Conservation (phyloP, 2,797 vertebrate species). For the Cuculus canorus region DNA sequence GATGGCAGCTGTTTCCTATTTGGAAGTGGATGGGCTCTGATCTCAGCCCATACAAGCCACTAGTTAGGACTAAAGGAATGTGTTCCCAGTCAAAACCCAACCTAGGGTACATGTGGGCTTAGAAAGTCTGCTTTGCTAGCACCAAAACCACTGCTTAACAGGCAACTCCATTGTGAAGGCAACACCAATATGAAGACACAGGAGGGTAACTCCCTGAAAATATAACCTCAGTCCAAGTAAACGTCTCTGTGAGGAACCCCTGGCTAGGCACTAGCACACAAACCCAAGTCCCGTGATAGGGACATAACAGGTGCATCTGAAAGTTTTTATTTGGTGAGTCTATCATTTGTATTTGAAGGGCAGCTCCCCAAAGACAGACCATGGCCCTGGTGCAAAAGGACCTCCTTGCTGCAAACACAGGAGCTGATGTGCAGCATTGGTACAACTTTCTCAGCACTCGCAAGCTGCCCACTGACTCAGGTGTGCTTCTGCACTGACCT, state of each 20-base stretch:
- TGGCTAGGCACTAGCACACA: not conserved
- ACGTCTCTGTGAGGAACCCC: not conserved
- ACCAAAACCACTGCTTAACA: not conserved
- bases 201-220: not conserved
- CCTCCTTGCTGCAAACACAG: not conserved
- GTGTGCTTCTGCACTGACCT: not conserved
- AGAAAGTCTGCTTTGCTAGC: not conserved
- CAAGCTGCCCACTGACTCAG: not conserved
- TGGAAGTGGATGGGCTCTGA: constrained; percentile 6
- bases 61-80: not conserved
- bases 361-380: not conserved
- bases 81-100: not conserved
- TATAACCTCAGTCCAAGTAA: not conserved
- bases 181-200: accelerated
- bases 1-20: constrained; percentile 52
- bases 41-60: not conserved
- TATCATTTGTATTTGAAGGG: not conserved
- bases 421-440: not conserved
- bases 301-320: accelerated
- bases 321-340: not conserved
- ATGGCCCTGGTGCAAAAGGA: not conserved
- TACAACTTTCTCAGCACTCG: not conserved
- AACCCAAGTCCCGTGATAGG: accelerated
- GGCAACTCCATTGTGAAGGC: not conserved
- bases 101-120: not conserved